These are phyloP conservation scores for Orchestia grillus DNA, from an alignment of 1,140 invertebrate genomes.

Conservation along the genomic window DNA sequence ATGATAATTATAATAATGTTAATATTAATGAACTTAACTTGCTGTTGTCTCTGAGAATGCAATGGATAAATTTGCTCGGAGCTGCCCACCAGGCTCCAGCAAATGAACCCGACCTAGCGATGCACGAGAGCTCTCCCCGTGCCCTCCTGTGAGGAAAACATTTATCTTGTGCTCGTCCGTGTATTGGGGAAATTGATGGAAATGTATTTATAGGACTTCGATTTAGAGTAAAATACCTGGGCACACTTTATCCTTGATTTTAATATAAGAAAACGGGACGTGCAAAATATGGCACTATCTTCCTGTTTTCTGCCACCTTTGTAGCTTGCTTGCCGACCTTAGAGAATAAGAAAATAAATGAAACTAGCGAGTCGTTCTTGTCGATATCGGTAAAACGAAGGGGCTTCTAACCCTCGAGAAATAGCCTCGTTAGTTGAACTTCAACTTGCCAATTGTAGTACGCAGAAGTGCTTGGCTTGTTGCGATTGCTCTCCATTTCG, in stretches of 20 bases:
- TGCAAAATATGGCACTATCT: background rate
- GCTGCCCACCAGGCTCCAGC: background rate
- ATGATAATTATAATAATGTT: constrained; percentile 40
- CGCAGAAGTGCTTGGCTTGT: background rate
- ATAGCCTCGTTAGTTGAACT: background rate
- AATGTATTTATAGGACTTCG: background rate
- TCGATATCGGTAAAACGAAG: background rate
- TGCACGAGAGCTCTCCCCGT: background rate
- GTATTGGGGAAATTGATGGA: background rate
- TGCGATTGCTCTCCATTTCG: background rate
- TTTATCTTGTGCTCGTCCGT: background rate
- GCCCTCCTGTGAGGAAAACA: background rate
- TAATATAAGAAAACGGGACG: background rate
- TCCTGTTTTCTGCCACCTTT: background rate
- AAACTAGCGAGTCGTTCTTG: background rate
- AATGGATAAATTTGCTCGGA: background rate
- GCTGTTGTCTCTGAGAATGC: constrained; percentile 47
- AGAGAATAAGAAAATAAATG: background rate
- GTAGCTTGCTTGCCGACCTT: background rate
- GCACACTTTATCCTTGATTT: background rate
- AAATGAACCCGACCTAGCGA: background rate
- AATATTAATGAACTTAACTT: constrained; percentile 26
- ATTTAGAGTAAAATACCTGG: background rate
- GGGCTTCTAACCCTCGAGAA: background rate
- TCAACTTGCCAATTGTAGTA: background rate